phyloP scores from a whole-genome alignment of 2,888 invertebrate species.

The Epistrophella euchroma region DNA sequence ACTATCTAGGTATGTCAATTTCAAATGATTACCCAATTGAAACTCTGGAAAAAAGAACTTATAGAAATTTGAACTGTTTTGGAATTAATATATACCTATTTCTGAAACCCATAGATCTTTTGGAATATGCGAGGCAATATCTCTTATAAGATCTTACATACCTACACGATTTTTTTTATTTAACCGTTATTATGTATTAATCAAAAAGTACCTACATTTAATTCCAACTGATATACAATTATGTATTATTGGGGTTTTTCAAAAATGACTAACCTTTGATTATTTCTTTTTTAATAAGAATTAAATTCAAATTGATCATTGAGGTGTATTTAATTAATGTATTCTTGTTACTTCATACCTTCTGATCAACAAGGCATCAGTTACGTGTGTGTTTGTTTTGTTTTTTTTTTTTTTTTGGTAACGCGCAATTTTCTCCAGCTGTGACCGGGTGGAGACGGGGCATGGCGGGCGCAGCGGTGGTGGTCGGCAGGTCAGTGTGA shows the following conservation, averaged over 20 bases:
- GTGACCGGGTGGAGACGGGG: background rate
- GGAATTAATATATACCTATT: too few species aligned
- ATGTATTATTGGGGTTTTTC: background rate
- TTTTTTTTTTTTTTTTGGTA: background rate
- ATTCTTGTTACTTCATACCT: constrained; percentile 21
- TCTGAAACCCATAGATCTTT: too few species aligned
- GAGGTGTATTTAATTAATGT: constrained; percentile 31
- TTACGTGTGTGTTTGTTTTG: constrained; percentile 14
- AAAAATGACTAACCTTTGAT: constrained; percentile 2
- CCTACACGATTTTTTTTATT: too few species aligned
- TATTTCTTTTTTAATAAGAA: background rate
- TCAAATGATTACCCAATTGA: too few species aligned
- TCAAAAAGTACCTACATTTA: background rate
- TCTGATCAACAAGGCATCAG: constrained; percentile 19
- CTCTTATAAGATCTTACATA: too few species aligned
- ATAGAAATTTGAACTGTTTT: too few species aligned
- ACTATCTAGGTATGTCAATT: too few species aligned
- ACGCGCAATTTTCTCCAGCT: constrained; percentile 17
- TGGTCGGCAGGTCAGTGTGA: constrained; percentile 55
- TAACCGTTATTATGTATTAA: too few species aligned
- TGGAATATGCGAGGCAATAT: too few species aligned
- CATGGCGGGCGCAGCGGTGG: background rate
- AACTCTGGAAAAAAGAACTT: too few species aligned
- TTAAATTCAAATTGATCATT: constrained; percentile 19
- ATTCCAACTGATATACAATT: background rate